Evolutionary conservation across 2,113 vertebrate genomes (phyloP).

Genomic region (Oostethus manadensis): DNA sequence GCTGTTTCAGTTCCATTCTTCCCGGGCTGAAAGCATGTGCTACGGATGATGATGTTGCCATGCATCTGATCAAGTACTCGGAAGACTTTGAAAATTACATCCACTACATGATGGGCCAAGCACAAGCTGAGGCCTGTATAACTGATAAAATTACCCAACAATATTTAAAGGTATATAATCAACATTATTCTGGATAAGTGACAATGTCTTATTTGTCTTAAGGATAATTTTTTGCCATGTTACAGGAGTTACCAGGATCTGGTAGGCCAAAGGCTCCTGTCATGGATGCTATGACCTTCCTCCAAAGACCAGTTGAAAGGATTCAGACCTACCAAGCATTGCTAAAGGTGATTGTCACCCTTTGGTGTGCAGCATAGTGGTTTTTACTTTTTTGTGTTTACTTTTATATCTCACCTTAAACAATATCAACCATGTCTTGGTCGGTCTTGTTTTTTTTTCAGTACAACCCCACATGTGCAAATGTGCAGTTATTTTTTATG

Average conservation of each 20-base stretch:
- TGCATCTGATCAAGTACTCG: slow-evolving; percentile 82
- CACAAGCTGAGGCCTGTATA: slow-evolving; percentile 83
- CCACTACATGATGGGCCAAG: slow-evolving; percentile 84
- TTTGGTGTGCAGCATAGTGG: background rate
- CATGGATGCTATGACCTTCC: slow-evolving; percentile 80
- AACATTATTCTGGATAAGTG: background rate
- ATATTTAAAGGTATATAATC: slow-evolving; percentile 81
- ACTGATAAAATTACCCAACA: slow-evolving; percentile 82
- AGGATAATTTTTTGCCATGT: background rate
- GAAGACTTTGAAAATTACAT: slow-evolving; percentile 86
- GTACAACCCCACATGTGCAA: too few relatives aligned
- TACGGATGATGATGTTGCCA: slow-evolving; percentile 90
- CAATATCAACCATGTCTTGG: background rate
- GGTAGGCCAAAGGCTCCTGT: slow-evolving; percentile 56
- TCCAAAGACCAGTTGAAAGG: slow-evolving; percentile 85
- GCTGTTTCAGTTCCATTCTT: slow-evolving; percentile 69
- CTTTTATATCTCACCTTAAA: background rate
- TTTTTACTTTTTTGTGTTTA: background rate
- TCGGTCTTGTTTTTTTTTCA: too few relatives aligned
- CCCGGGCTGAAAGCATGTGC: slow-evolving; percentile 75
- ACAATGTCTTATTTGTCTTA: background rate
- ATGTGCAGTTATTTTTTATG: too few relatives aligned
- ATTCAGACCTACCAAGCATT: slow-evolving; percentile 89
- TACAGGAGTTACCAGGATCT: slow-evolving; percentile 60
- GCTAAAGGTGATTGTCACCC: slow-evolving; percentile 77